These are phyloP conservation scores for Spisula subtruncata DNA, from an alignment of 2,888 invertebrate genomes.

Conservation along the genomic window DNA sequence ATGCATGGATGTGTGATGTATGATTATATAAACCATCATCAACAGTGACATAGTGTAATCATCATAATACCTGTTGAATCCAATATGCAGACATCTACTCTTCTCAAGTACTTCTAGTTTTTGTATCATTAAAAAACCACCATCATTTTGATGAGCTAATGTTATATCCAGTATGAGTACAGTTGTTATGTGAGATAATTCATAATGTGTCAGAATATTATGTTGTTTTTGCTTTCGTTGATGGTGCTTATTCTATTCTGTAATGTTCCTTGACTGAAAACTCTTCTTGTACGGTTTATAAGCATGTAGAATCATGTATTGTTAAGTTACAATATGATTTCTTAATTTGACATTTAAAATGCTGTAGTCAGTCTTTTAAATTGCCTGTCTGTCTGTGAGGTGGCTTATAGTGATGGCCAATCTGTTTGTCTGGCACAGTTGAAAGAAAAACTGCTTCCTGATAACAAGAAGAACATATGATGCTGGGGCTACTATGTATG, in stretches of 20 bases:
- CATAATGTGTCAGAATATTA: neutral
- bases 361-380: too few relatives aligned
- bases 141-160: neutral
- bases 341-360: too few relatives aligned
- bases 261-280: neutral
- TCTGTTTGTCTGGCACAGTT: too few relatives aligned
- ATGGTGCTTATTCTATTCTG: conserved; percentile 5
- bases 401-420: too few relatives aligned
- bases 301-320: neutral
- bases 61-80: too few relatives aligned
- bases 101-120: neutral
- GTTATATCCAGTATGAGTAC: neutral
- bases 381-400: too few relatives aligned
- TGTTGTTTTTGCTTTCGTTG: conserved; percentile 16
- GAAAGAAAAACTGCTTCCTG: too few relatives aligned
- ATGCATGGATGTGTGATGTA: too few relatives aligned
- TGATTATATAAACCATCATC: too few relatives aligned
- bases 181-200: neutral
- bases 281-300: neutral
- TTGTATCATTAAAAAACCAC: neutral
- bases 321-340: neutral
- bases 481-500: too few relatives aligned
- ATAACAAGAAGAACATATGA: too few relatives aligned
- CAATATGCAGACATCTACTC: neutral
- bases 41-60: too few relatives aligned